Evolutionary conservation across 2,888 invertebrate genomes (phyloP), one percentile per base, ranked within the genome.

Genomic region (Erebia aethiops): DNA sequence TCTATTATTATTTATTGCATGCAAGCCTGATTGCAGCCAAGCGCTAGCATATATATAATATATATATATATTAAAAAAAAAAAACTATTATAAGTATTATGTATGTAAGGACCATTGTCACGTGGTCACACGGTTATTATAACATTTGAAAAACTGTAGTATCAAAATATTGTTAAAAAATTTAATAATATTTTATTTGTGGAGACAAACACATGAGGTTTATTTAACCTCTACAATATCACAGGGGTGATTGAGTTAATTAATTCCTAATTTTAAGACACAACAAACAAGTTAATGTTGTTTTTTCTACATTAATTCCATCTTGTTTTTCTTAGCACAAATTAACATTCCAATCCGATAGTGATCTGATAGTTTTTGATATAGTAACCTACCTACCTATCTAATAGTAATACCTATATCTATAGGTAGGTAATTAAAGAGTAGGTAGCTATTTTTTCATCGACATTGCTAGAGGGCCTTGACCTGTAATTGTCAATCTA

Each of bases 401-500:
- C 3, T 54, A 21, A 18, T 3, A 26, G 26, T 26, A 26, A 26
- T 56, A 13, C 5, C 21, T 56, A 26, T 21, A 14, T 0, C 13
- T 56, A 26, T 21, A 14, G n/a, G n/a, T 14, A 60, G 9, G 1
- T 60, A 43, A 60, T 60, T 60, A 60, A 60, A 41, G 56, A 21
- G 21, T 13, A 57, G 56, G 21, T 21, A 51, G 0, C 1, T n/a
- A 56, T 4, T 13, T 46, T 43, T 46, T 18, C 9, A 10, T 18
- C 18, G 18, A 21, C 62, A 35, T 21, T 46, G 49, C 62, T 7
- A 1, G 13, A 21, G 49, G 21, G 46, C 62, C 62, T 62, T 62
- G 62, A 62, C 62, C 62, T 21, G 62, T 62, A 46, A 61, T 61
- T 61, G 43, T 62, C 62, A 62, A 62, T 62, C 21, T 62, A 49